These are phyloP conservation scores for Epinotia brunnichana DNA, from an alignment of 2,888 invertebrate genomes.

Conservation along the genomic window DNA sequence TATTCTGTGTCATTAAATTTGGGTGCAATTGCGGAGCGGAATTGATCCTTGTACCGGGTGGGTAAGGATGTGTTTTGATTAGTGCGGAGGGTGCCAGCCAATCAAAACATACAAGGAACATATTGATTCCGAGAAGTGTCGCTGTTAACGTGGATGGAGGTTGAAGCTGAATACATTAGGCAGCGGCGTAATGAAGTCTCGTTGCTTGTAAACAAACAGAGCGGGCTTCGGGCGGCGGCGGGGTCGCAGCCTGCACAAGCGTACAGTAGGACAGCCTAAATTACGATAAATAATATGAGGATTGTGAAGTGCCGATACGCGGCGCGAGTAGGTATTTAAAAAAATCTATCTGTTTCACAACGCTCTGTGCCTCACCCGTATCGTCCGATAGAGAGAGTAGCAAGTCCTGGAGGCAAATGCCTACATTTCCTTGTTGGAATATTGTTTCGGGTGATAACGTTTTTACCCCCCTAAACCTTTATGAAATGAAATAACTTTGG, in stretches of 20 bases:
- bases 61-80: constrained; percentile 66
- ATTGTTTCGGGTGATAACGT: too few species aligned
- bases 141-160: constrained; percentile 83
- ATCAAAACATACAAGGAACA: constrained; percentile 84
- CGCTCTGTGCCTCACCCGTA: too few species aligned
- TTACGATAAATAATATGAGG: too few species aligned
- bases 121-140: constrained; percentile 85
- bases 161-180: constrained; percentile 85
- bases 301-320: too few species aligned
- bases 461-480: too few species aligned
- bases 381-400: too few species aligned
- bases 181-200: constrained; percentile 84
- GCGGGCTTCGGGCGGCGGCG: constrained; percentile 56
- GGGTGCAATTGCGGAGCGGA: constrained; percentile 57
- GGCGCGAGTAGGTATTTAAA: too few species aligned
- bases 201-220: constrained; percentile 83
- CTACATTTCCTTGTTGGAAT: too few species aligned
- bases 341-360: too few species aligned
- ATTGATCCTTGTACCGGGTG: constrained; percentile 65
- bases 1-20: constrained; percentile 81
- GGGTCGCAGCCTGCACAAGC: constrained; percentile 30
- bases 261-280: constrained; percentile 29
- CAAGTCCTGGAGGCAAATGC: too few species aligned
- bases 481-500: too few species aligned
- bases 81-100: constrained; percentile 67